phyloP scores from a whole-genome alignment of 2,888 invertebrate species.

The Willowsia nigromaculata region DNA sequence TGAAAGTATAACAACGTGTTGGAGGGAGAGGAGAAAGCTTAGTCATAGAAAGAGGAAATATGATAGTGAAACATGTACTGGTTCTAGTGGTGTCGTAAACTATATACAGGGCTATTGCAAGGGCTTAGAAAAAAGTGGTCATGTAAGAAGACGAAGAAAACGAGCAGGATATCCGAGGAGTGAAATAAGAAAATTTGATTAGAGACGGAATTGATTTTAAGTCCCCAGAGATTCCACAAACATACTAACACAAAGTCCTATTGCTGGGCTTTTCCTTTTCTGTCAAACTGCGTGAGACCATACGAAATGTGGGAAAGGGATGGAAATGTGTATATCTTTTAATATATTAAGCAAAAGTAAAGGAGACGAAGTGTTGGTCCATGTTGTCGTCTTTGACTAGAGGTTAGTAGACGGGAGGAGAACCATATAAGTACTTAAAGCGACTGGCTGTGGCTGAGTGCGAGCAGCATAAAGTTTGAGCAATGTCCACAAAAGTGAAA shows the following conservation, averaged over 20 bases:
- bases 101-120: neutral
- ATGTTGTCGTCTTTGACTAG: neutral
- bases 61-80: neutral
- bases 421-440: neutral
- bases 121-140: neutral
- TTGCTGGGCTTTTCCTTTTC: neutral
- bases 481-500: neutral
- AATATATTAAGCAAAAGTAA: neutral
- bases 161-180: slow-evolving; percentile 22
- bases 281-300: neutral
- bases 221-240: slow-evolving; percentile 56
- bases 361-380: neutral
- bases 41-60: neutral
- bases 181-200: slow-evolving; percentile 65
- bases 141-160: neutral
- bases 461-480: slow-evolving; percentile 9
- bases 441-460: neutral
- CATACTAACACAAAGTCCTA: neutral
- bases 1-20: neutral
- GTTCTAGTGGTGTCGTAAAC: neutral
- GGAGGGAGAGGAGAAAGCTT: neutral
- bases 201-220: slow-evolving; percentile 67
- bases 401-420: neutral
- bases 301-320: neutral
- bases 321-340: neutral